These are phyloP conservation scores for Griposia aprilina DNA, from an alignment of 2,888 invertebrate species.

Conservation along the genomic window DNA sequence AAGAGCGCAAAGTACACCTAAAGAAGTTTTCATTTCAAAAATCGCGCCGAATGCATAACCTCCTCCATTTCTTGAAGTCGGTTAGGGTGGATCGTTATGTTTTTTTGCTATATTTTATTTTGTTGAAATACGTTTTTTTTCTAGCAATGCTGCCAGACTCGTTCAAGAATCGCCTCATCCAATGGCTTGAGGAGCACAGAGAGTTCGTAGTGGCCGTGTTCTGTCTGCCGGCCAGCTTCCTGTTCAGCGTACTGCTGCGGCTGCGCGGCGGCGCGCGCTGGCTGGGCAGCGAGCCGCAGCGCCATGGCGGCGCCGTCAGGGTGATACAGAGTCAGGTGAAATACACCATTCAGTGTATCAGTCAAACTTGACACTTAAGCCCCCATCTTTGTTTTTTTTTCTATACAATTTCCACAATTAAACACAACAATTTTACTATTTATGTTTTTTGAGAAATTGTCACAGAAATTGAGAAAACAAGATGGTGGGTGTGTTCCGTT, in stretches of 20 bases:
- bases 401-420: not conserved
- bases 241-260: slow-evolving; percentile 88
- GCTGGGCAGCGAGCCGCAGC: slow-evolving; percentile 79
- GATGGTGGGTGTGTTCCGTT: not conserved
- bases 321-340: slow-evolving; percentile 82
- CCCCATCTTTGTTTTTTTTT: not conserved
- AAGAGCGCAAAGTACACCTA: no score
- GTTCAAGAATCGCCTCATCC: slow-evolving; percentile 79
- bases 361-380: not conserved
- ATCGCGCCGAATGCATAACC: not conserved
- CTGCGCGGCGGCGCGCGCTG: slow-evolving; percentile 80
- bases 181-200: slow-evolving; percentile 91
- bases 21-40: not conserved
- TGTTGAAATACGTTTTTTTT: not conserved
- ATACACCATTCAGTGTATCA: not conserved
- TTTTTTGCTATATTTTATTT: not conserved
- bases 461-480: not conserved
- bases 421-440: not conserved
- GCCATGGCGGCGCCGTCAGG: slow-evolving; percentile 86
- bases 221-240: slow-evolving; percentile 92
- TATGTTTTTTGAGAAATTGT: not conserved
- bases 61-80: not conserved
- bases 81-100: not conserved
- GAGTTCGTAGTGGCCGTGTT: slow-evolving; percentile 92
- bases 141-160: slow-evolving; percentile 75